Evolutionary conservation across 2,113 vertebrate genomes (phyloP).

Genomic region (Mus musculus): GRCm39 chr6:137794001-137794500

Average conservation of each 20-base stretch:
- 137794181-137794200: conserved; percentile 78
- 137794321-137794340: neutral
- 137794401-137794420: conserved; percentile 61
- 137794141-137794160: conserved; percentile 84
- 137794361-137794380: neutral
- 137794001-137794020: conserved; percentile 86
- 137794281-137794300: conserved; percentile 75
- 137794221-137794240: conserved; percentile 80
- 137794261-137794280: conserved; percentile 78
- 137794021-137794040: conserved; percentile 88
- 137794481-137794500: neutral
- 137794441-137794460: conserved; percentile 23
- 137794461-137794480: neutral
- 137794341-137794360: neutral
- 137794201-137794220: conserved; percentile 83
- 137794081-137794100: conserved; percentile 86
- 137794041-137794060: conserved; percentile 84
- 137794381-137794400: conserved; percentile 28
- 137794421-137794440: neutral
- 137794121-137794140: conserved; percentile 84
- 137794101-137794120: conserved; percentile 85
- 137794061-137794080: conserved; percentile 85
- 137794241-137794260: conserved; percentile 79
- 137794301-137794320: conserved; percentile 64
- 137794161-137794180: conserved; percentile 82